These are phyloP conservation scores for Ips nitidus DNA, from an alignment of 1,140 invertebrate species.

Conservation along the genomic window DNA sequence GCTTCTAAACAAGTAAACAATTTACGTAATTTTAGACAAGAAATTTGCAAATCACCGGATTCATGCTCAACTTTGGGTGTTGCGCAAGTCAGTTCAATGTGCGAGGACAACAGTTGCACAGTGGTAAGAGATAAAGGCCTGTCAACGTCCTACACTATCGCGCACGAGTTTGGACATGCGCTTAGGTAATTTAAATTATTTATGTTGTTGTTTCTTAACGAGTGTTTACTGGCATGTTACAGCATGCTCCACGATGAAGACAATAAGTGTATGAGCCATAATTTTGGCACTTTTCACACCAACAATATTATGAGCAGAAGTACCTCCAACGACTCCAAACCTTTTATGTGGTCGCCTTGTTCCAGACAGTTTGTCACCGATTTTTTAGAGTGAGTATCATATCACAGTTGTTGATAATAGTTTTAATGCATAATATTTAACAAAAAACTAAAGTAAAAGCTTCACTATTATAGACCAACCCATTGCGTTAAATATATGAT, in stretches of 20 bases:
- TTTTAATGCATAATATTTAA: background rate
- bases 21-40: slow-evolving; percentile 58
- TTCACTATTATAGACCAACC: too few relatives aligned
- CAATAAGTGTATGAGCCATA: slow-evolving; percentile 64
- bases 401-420: background rate
- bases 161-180: slow-evolving; percentile 91
- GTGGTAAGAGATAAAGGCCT: slow-evolving; percentile 90
- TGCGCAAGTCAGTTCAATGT: slow-evolving; percentile 84
- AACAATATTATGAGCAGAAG: slow-evolving; percentile 81
- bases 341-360: slow-evolving; percentile 90
- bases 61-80: slow-evolving; percentile 80
- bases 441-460: too few relatives aligned
- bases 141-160: slow-evolving; percentile 88
- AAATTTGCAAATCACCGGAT: slow-evolving; percentile 68
- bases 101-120: slow-evolving; percentile 76
- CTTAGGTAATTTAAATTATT: slow-evolving; percentile 57
- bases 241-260: slow-evolving; percentile 92
- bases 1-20: too few relatives aligned
- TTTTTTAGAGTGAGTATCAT: slow-evolving; percentile 80
- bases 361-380: slow-evolving; percentile 81
- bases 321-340: slow-evolving; percentile 79
- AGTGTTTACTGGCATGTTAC: slow-evolving; percentile 48
- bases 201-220: background rate
- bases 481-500: too few relatives aligned
- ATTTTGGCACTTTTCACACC: slow-evolving; percentile 50